Base-by-base conservation (phyloP, 2,888 invertebrate genomes). In the Ectemnius lituratus region DNA sequence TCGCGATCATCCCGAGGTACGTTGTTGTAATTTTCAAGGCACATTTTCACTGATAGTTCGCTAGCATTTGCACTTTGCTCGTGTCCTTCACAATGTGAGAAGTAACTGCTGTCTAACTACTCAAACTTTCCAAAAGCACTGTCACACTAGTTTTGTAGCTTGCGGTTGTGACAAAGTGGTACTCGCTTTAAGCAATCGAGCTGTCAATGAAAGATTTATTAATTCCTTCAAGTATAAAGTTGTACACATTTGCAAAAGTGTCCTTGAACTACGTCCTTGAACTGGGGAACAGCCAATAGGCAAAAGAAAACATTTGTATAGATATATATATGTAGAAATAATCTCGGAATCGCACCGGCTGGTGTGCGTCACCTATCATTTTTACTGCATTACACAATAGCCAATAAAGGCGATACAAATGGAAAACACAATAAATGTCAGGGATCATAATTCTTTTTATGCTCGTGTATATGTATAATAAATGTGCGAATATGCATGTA, bases 1-100 rank as follows among this genome's bases (percentile, higher is more conserved):
- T 82, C 94, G 94, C 90, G 95, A 98, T 92, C 94, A 97, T 92
- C 98, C 98, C 23, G 94, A 94, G 93, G 97, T 97, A 92, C 92
- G 94, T 91, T 28, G 62, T 47, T 57, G 46, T 45, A 2, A 62
- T 58, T 64, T 57, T 2, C n/a, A 13, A 8, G 58, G 20, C 45
- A 49, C 28, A 11, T 27, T 56, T 13, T 52, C 56, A 37, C 56
- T 49, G 2, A 13, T 47, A 16, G 8, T 58, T 46, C 46, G 46
- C 61, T 6, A 20, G 14, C 28, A 23, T 1, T 47, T 37, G 61
- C n/a, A 58, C 52, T 28, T 56, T 63, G 23, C 20, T 59, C 46
- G n/a, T 59, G n/a, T 4, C 46, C 6, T 49, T 63, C 16, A 6
- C 58, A 28, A 46, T 11, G 27, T 16, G 8, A 16, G 8, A 37